Conservation (phyloP, 2,113 vertebrate genomes). For the Cochlearius cochlearius region DNA sequence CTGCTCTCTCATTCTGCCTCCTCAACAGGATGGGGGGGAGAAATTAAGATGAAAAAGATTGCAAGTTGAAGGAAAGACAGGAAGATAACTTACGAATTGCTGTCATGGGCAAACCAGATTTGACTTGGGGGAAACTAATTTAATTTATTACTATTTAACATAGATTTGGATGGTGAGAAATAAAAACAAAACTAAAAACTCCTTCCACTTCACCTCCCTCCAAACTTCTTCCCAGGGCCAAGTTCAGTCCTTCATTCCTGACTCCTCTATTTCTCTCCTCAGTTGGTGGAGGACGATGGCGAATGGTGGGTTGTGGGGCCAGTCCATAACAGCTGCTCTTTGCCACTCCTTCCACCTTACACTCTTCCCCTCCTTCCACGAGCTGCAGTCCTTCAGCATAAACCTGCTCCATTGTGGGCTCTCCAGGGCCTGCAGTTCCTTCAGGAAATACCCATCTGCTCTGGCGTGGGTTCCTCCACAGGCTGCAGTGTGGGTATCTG, state of each 20-base stretch:
- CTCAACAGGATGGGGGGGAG: not conserved
- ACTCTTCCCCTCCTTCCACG: not conserved
- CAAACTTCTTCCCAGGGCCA: not conserved
- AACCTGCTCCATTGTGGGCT: not conserved
- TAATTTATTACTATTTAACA: not conserved
- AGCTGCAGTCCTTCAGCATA: not conserved
- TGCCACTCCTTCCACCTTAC: not conserved
- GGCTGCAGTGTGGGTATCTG: too few species aligned
- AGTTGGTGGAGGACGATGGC: not conserved
- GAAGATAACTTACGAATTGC: not conserved
- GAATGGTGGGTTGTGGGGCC: not conserved
- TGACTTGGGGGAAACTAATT: not conserved
- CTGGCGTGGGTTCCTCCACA: not conserved
- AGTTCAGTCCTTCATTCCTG: not conserved
- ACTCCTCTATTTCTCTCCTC: not conserved
- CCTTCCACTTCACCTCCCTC: not conserved
- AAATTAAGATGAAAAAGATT: not conserved
- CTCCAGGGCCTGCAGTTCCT: not conserved
- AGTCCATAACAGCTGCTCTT: not conserved
- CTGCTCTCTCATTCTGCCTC: accelerated
- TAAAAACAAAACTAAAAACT: not conserved
- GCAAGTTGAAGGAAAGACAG: not conserved
- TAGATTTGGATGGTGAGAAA: not conserved
- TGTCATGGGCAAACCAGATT: not conserved
- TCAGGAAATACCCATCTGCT: not conserved